Conservation (phyloP, 2,888 invertebrate species). For the Ecliptopera silaceata region DNA sequence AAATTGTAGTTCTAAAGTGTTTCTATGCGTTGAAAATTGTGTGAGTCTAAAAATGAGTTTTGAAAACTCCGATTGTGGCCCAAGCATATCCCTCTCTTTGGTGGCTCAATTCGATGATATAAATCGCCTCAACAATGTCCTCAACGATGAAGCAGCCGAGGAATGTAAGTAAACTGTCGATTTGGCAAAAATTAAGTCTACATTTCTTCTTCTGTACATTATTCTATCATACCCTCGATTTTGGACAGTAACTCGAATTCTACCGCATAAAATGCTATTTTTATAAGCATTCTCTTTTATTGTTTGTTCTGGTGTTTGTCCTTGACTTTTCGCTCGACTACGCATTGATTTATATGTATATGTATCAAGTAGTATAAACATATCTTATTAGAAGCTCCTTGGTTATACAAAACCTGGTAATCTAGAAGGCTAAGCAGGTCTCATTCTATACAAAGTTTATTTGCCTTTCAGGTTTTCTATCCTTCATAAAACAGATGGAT, state of each 20-base stretch:
- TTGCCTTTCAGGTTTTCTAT: constrained; percentile 85
- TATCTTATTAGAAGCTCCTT: not conserved
- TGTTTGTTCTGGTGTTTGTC: not conserved
- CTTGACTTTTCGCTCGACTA: constrained; percentile 2
- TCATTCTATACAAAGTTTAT: not conserved
- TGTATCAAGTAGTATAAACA: too few species aligned
- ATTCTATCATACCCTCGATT: not conserved
- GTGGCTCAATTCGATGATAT: constrained; percentile 89
- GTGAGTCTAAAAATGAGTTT: constrained; percentile 63
- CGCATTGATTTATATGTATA: not conserved
- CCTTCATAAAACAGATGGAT: constrained; percentile 88
- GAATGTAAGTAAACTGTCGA: constrained; percentile 80
- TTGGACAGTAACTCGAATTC: not conserved
- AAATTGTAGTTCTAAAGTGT: constrained; percentile 10
- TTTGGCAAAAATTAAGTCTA: too few species aligned
- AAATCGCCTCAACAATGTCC: constrained; percentile 85
- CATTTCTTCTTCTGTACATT: not conserved
- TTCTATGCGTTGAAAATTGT: constrained; percentile 29
- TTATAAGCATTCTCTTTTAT: not conserved
- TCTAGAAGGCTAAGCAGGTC: not conserved
- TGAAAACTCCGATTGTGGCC: constrained; percentile 68
- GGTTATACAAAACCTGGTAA: not conserved
- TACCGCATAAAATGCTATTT: constrained; percentile 10
- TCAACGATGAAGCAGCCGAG: constrained; percentile 86
- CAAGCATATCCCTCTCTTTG: constrained; percentile 79